Percentiles rank a stretch among this genome's conserved stretches.
phyloP scores from a whole-genome alignment of 2,888 invertebrate species.

The Caenorhabditis drosophilae region DNA sequence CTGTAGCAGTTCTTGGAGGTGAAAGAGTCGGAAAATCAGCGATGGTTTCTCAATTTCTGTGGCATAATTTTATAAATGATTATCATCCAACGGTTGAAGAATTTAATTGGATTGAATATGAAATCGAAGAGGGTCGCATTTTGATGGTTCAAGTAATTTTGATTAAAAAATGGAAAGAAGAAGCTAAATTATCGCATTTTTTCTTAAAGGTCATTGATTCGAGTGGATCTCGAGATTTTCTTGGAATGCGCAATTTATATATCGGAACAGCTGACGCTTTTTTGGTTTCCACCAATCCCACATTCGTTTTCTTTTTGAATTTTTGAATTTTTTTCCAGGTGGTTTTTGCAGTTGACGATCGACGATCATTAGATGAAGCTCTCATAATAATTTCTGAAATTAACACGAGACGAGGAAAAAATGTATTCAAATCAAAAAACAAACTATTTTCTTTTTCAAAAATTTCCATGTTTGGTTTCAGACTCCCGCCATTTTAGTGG shows the following conservation, averaged over 20 bases:
- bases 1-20: constrained; percentile 38
- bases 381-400: constrained; percentile 56
- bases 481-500: constrained; percentile 59
- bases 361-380: constrained; percentile 58
- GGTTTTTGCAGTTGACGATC: constrained; percentile 59
- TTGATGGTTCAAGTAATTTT: constrained; percentile 46
- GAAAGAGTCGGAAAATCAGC: constrained; percentile 64
- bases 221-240: constrained; percentile 64
- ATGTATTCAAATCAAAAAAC: constrained; percentile 23
- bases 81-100: constrained; percentile 68
- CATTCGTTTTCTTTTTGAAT: neutral
- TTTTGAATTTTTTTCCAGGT: constrained; percentile 35
- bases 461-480: constrained; percentile 21
- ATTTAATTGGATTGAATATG: constrained; percentile 69
- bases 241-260: constrained; percentile 67
- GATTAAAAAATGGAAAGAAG: no score
- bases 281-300: no score
- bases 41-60: constrained; percentile 66
- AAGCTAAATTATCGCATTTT: neutral
- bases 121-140: constrained; percentile 36
- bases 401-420: constrained; percentile 35
- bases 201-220: constrained; percentile 64
- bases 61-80: constrained; percentile 59
- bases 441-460: constrained; percentile 5
- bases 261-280: constrained; percentile 64